Evolutionary conservation across 1,140 invertebrate species (phyloP).

Genomic region (Scylla paramamosain): DNA sequence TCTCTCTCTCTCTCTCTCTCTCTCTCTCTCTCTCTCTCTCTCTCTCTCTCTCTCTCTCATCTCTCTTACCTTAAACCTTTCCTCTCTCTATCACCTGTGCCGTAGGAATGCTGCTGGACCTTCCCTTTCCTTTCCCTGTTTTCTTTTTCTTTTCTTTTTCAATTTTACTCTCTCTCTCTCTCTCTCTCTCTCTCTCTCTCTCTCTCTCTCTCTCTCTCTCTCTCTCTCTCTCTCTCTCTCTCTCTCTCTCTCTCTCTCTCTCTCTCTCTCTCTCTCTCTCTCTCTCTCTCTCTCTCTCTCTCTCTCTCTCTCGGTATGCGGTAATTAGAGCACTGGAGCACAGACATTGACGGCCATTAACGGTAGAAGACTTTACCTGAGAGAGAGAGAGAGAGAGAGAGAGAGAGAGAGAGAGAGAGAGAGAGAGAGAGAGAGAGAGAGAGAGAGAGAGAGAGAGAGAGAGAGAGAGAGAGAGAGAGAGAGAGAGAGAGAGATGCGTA

Average conservation of each 20-base stretch:
- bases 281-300: not conserved
- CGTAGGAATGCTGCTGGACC: not conserved
- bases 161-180: slow-evolving; percentile 39
- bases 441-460: not conserved
- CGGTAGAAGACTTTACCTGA: too few relatives aligned
- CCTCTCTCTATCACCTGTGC: not conserved
- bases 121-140: not conserved
- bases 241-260: not conserved
- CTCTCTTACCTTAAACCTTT: too few relatives aligned
- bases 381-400: not conserved
- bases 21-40: slow-evolving; percentile 23
- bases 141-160: not conserved
- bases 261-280: not conserved
- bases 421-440: not conserved
- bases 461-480: slow-evolving; percentile 30
- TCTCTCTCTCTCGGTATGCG: slow-evolving; percentile 14
- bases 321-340: too few relatives aligned
- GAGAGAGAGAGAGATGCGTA: not conserved
- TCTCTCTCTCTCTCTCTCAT: slow-evolving; percentile 19
- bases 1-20: not conserved
- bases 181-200: slow-evolving; percentile 30
- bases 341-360: too few relatives aligned
- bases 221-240: not conserved
- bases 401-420: not conserved
- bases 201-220: too few relatives aligned